Conservation (phyloP, 2,888 invertebrate genomes). For the Drosophila quinaria region DNA sequence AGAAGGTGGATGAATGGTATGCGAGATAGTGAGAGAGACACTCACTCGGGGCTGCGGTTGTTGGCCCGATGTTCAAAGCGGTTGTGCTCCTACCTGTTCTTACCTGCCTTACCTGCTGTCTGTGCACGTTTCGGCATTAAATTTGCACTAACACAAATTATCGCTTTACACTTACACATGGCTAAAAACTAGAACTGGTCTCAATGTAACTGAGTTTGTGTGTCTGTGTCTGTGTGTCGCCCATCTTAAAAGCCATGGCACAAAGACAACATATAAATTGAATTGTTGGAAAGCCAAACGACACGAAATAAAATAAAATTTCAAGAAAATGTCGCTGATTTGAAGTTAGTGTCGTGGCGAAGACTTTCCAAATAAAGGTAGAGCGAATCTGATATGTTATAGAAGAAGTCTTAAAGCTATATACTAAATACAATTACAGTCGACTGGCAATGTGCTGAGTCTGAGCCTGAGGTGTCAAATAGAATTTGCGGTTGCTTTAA, state of each 20-base stretch:
- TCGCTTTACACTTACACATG: conserved; percentile 70
- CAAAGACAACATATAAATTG: conserved; percentile 80
- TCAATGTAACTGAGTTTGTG: not conserved
- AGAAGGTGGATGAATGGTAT: not conserved
- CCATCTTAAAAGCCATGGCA: conserved; percentile 71
- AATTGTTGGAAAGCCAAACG: conserved; percentile 74
- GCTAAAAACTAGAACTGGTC: conserved; percentile 33
- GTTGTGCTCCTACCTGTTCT: conserved; percentile 45
- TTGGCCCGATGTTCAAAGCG: conserved; percentile 56
- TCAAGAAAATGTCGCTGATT: conserved; percentile 64
- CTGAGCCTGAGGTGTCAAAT: conserved; percentile 42
- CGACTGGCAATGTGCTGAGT: not conserved
- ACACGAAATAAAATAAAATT: conserved; percentile 74
- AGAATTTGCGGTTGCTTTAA: conserved; percentile 48
- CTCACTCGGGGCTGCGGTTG: conserved; percentile 63
- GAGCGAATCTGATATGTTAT: conserved; percentile 22
- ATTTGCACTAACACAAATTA: conserved; percentile 82
- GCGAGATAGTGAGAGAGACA: conserved; percentile 25
- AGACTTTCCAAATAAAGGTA: conserved; percentile 7
- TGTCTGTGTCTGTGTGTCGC: conserved; percentile 18
- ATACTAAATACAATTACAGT: conserved; percentile 38
- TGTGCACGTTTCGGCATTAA: conserved; percentile 77
- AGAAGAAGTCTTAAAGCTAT: conserved; percentile 8
- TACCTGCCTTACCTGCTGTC: conserved; percentile 12
- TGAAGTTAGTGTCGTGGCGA: conserved; percentile 47